Percentiles rank a stretch among this genome's conserved stretches.
Evolutionary conservation across 2,113 vertebrate genomes (phyloP).

Genomic region (Myrmecobius fasciatus): DNA sequence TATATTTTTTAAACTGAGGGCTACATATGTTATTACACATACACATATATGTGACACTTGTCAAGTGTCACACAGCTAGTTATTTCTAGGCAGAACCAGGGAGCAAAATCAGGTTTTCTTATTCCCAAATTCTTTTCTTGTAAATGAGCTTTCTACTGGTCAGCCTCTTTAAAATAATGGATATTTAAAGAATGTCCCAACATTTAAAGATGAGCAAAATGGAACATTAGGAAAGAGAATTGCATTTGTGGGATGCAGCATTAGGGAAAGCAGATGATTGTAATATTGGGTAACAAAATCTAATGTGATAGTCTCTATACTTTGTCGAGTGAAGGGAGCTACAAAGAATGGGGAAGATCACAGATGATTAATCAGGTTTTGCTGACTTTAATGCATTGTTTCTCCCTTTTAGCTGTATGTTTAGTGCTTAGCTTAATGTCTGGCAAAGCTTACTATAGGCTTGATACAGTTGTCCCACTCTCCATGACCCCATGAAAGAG

Average conservation of each 20-base stretch:
- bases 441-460: neutral
- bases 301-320: neutral
- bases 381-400: neutral
- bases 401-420: neutral
- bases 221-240: neutral
- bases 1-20: too few species aligned
- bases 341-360: neutral
- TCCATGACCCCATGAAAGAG: too few species aligned
- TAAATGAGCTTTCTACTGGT: neutral
- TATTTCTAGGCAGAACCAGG: neutral
- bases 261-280: neutral
- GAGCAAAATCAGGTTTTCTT: neutral
- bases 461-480: too few species aligned
- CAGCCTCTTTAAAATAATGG: neutral
- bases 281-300: neutral
- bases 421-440: too few species aligned
- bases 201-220: neutral
- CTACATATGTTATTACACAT: neutral
- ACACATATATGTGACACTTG: neutral
- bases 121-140: neutral
- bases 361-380: neutral
- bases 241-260: neutral
- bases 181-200: neutral
- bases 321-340: neutral
- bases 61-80: neutral